Evolutionary conservation across 2,113 vertebrate species (phyloP), one percentile per base, ranked within the genome.

Genomic region (Corynorhinus townsendii): DNA sequence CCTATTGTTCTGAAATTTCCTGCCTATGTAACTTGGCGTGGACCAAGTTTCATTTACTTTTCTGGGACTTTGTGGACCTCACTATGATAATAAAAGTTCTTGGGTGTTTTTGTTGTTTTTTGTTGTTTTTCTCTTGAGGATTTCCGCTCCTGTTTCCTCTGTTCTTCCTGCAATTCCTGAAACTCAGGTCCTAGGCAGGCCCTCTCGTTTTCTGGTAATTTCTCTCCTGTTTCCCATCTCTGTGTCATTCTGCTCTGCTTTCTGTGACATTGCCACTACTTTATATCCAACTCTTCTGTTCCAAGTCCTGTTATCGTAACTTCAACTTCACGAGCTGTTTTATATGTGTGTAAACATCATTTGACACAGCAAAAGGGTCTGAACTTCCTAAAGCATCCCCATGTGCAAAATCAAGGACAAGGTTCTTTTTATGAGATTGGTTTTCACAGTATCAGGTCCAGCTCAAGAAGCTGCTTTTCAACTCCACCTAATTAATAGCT

Each of bases 1-100:
- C 33, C 69, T 77, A 43, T 77, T 95, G 47, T 90, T 91, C 64
- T 84, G 49, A 90, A 82, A 87, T 86, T 95, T 90, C 90, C 77
- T 90, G 69, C n/a, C 24, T 10, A 9, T 56, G n/a, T 75, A 59
- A 82, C n/a, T 40, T 90, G 76, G 62, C 69, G 81, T 71, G 52
- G 62, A 66, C 33, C 30, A 11, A 71, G 64, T 90, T 90, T 82
- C 75, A 77, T 71, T 69, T 68, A 81, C 43, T 92, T 86, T 89
- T 80, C 84, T 90, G 68, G 75, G 73, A 82, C 9, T 76, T 59
- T 71, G 47, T 47, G 77, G 45, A 59, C 52, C 47, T 79, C 49
- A n/a, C 64, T 71, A 71, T 47, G 81, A 75, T 28, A 86, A 90
- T 82, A 45, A 54, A 28, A 62, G 47, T 79, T 90, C 84, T 73